These are phyloP conservation scores for Tetrax tetrax DNA, from an alignment of 2,113 vertebrate species.

Conservation along the genomic window DNA sequence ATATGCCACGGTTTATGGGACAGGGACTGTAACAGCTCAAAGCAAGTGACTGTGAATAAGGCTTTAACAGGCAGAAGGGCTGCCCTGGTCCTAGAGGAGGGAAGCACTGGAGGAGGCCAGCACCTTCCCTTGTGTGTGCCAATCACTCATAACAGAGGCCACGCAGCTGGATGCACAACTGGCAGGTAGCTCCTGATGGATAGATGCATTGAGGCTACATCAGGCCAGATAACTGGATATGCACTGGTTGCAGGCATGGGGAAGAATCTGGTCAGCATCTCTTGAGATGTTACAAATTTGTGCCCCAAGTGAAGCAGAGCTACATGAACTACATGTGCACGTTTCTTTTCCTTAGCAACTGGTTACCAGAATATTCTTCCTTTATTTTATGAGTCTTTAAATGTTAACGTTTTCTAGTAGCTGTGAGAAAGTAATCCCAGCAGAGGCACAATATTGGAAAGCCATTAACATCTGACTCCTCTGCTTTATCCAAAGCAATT, in stretches of 20 bases:
- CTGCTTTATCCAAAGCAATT: not conserved
- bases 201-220: not conserved
- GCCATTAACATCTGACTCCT: not conserved
- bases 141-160: not conserved
- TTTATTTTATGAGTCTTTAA: not conserved
- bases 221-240: not conserved
- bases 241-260: not conserved
- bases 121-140: not conserved
- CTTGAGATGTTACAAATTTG: not conserved
- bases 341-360: not conserved
- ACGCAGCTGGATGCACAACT: not conserved
- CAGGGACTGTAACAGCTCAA: not conserved
- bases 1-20: not conserved
- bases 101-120: not conserved
- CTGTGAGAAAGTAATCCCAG: not conserved
- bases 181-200: not conserved
- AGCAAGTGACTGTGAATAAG: not conserved
- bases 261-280: not conserved
- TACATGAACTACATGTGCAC: not conserved
- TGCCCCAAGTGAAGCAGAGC: not conserved
- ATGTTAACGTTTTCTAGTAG: not conserved
- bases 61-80: not conserved
- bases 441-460: not conserved
- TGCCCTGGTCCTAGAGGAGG: not conserved
- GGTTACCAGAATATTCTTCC: not conserved